These are phyloP conservation scores for Ormyrus labotus DNA, from an alignment of 2,888 invertebrate genomes.

Conservation along the genomic window DNA sequence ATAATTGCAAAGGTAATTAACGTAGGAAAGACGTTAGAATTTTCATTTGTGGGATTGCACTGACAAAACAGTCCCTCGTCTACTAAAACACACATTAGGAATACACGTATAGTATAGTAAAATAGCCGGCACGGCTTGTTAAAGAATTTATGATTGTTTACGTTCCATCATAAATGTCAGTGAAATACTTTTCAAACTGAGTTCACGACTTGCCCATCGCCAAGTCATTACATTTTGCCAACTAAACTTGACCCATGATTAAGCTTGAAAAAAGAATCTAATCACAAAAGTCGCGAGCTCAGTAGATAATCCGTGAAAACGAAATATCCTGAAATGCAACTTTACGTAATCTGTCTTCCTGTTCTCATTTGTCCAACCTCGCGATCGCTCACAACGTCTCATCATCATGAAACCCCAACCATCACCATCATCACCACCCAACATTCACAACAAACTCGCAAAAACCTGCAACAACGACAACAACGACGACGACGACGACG, in stretches of 20 bases:
- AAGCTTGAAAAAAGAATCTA: too few species aligned
- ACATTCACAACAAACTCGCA: background rate
- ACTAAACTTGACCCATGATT: too few species aligned
- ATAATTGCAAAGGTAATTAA: conserved; percentile 33
- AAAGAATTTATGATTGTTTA: conserved; percentile 1
- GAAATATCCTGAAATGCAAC: too few species aligned
- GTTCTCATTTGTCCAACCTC: conserved; percentile 18
- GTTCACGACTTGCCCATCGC: background rate
- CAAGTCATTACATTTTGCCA: too few species aligned
- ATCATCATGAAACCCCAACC: conserved; percentile 1
- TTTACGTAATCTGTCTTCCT: background rate
- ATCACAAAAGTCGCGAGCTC: too few species aligned
- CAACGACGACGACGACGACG: background rate
- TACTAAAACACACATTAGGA: background rate
- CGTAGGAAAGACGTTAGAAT: background rate
- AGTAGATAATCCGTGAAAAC: too few species aligned
- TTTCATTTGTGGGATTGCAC: conserved; percentile 22
- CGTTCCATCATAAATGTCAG: background rate
- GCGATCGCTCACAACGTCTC: conserved; percentile 10
- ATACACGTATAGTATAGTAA: background rate
- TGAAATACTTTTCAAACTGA: background rate
- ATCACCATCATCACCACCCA: background rate
- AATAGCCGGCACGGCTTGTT: conserved; percentile 39
- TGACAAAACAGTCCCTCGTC: conserved; percentile 1
- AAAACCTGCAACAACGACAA: conserved; percentile 7